These are phyloP conservation scores for Matsumyia berberina DNA, from an alignment of 2,888 invertebrate genomes.

Conservation along the genomic window DNA sequence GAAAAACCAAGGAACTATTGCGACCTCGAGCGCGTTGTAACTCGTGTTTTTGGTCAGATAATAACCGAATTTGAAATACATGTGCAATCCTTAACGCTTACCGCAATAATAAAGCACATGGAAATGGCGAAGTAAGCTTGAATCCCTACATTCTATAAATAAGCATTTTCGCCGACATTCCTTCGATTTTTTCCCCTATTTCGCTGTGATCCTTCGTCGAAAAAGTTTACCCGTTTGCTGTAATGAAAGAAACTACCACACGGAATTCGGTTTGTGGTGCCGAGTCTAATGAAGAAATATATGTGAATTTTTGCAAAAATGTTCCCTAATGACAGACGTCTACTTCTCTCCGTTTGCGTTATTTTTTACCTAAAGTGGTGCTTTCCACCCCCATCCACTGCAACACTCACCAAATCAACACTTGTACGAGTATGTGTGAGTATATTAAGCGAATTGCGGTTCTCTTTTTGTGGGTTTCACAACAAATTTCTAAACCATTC, in stretches of 20 bases:
- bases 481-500: constrained; percentile 36
- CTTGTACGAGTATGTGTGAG: background rate
- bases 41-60: too few relatives aligned
- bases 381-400: background rate
- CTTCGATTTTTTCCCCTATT: too few relatives aligned
- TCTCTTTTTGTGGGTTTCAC: constrained; percentile 43
- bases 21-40: too few relatives aligned
- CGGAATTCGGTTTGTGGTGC: background rate
- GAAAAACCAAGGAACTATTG: too few relatives aligned
- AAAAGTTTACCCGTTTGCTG: background rate
- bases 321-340: constrained; percentile 28
- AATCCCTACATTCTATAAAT: too few relatives aligned
- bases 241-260: background rate
- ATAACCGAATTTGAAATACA: too few relatives aligned
- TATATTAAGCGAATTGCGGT: constrained; percentile 53
- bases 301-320: background rate
- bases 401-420: background rate
- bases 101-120: too few relatives aligned
- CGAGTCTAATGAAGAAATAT: constrained; percentile 10
- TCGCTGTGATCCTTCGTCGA: background rate
- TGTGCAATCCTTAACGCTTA: too few relatives aligned
- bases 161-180: too few relatives aligned
- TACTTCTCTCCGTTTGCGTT: background rate
- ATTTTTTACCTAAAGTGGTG: background rate
- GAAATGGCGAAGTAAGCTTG: too few relatives aligned